Base-by-base conservation (phyloP, 1,140 invertebrate genomes). In the Dendroctonus ponderosae region DNA sequence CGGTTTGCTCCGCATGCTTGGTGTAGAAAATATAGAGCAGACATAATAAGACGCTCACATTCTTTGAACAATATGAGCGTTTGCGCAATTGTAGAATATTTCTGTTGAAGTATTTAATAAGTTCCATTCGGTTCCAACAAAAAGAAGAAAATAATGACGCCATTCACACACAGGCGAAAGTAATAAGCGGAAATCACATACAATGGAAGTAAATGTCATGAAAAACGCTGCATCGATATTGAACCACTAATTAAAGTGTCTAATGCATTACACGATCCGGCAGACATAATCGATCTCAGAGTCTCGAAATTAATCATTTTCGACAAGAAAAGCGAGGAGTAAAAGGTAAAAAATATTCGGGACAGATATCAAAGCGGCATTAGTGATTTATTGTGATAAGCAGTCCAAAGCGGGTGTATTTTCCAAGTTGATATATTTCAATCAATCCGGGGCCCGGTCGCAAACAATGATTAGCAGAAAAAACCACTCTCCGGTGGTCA, bases 321-420 rank as follows among this genome's bases (percentile, higher is more conserved):
- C 60, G 70, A 71, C 64, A 54, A 67, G 66, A 70, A 70, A 66
- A 58, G 59, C 41, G 52, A 57, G 40, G 53, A 56, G 56, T 49
- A 72, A 73, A 66, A 69, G 66, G 66, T 70, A 70, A 70, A 70
- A 70, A 70, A 71, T 62, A 70, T 65, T 71, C 67, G 62, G 62
- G 71, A 70, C 71, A 72, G 70, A 68, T 71, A 74, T 70, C 71
- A 67, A 70, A 69, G 61, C 65, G 48, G 61, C 65, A 71, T 69
- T 73, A 72, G 72, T 74, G 73, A 74, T 74, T 74, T 72, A 74
- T 74, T 71, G 73, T 69, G 73, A 74, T 74, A 74, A 74, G 73
- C 72, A 72, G 69, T 51, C 69, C 26, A 26, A 26, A 66, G 67
- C 69, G 69, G 71, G 63, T 53, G 69, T 68, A 73, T 72, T 73